Evolutionary conservation across 2,797 vertebrate genomes (phyloP).

Genomic region (Gambelia wislizenii): DNA sequence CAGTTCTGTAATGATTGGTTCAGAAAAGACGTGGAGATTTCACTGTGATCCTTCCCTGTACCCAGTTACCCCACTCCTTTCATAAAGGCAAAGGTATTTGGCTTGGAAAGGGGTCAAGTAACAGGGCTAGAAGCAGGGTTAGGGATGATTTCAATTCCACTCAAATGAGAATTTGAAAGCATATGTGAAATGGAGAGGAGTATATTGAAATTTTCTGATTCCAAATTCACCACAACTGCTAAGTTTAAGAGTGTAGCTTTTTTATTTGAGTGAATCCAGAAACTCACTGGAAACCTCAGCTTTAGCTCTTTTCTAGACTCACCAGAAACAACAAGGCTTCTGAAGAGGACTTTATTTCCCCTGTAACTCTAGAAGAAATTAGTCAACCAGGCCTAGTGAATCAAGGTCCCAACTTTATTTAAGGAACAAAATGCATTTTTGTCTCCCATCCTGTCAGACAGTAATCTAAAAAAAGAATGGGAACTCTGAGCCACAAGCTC

Average conservation of each 20-base stretch:
- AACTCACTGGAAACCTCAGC: too few species aligned
- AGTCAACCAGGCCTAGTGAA: too few species aligned
- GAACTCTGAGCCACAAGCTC: too few species aligned
- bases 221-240: background rate
- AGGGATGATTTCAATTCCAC: background rate
- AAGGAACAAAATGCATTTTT: too few species aligned
- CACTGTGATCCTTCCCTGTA: too few species aligned
- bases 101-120: background rate
- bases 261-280: background rate
- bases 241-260: background rate
- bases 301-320: background rate
- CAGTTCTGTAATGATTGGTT: background rate
- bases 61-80: background rate
- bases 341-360: too few species aligned
- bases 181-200: background rate
- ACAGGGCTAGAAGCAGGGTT: background rate
- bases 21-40: background rate
- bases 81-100: background rate
- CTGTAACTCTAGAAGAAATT: too few species aligned
- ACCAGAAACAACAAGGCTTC: background rate
- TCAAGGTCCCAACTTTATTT: too few species aligned
- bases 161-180: background rate
- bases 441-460: too few species aligned
- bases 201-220: background rate
- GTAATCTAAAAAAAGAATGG: too few species aligned